These are phyloP conservation scores for Morus bassanus DNA, from an alignment of 2,797 vertebrate species.

Conservation along the genomic window DNA sequence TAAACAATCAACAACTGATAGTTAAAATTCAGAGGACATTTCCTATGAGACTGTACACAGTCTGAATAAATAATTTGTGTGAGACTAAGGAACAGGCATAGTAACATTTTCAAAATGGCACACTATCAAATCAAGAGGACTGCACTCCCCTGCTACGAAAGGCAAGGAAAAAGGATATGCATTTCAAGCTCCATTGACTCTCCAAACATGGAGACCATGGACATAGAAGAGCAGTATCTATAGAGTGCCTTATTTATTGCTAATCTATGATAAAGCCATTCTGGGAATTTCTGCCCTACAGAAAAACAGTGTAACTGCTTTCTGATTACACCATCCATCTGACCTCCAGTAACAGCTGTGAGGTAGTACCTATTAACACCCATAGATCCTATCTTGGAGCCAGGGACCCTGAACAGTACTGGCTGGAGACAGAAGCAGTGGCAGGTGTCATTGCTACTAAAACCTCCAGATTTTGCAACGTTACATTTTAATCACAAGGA, in stretches of 20 bases:
- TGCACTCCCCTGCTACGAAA: background rate
- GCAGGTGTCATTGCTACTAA: background rate
- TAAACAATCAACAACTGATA: background rate
- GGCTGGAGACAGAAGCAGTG: background rate
- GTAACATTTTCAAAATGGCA: background rate
- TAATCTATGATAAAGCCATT: background rate
- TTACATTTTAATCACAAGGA: background rate
- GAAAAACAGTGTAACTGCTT: background rate
- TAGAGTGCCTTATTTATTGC: background rate
- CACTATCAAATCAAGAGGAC: background rate
- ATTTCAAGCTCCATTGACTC: background rate
- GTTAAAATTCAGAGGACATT: constrained; percentile 31
- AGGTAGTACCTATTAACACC: background rate
- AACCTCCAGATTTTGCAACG: background rate
- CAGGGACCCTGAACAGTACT: background rate
- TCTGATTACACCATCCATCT: background rate
- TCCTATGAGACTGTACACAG: background rate
- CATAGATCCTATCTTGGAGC: background rate
- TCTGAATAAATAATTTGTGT: background rate
- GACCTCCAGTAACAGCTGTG: background rate
- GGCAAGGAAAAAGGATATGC: background rate
- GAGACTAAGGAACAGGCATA: background rate
- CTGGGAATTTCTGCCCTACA: background rate
- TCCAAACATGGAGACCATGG: background rate
- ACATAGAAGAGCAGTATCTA: background rate